These are phyloP conservation scores for Alviniconcha marisindica DNA, from an alignment of 1,140 invertebrate species.

Conservation along the genomic window DNA sequence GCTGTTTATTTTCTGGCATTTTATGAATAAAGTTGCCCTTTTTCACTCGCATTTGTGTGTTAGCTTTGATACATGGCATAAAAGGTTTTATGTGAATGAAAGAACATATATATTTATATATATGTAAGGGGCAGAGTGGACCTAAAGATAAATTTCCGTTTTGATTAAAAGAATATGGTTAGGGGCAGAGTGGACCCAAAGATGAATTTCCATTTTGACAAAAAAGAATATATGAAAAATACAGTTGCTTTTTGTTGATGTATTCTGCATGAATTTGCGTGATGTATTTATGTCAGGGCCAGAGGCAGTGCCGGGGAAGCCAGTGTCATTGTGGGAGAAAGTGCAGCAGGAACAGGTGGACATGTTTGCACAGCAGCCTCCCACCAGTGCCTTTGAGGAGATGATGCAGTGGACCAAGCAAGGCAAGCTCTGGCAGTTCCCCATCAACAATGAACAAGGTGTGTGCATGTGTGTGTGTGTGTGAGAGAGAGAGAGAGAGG, in stretches of 20 bases:
- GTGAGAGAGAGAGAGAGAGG: no score
- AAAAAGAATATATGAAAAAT: background rate
- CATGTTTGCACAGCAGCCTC: constrained; percentile 66
- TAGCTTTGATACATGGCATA: no score
- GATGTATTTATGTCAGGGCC: background rate
- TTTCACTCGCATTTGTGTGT: no score
- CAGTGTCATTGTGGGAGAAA: constrained; percentile 35
- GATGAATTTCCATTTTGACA: background rate
- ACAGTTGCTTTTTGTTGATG: background rate
- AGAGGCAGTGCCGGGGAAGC: background rate
- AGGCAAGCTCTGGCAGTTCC: constrained; percentile 97
- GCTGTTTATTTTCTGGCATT: no score
- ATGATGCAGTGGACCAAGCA: constrained; percentile 96
- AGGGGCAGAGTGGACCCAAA: background rate
- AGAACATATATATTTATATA: no score
- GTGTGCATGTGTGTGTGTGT: background rate
- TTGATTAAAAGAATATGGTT: background rate
- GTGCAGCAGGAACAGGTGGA: constrained; percentile 33
- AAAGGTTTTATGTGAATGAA: no score
- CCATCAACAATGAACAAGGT: constrained; percentile 98
- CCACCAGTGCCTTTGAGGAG: constrained; percentile 92
- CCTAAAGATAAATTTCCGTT: background rate
- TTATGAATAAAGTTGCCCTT: no score
- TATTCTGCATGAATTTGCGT: background rate
- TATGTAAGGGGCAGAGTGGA: no score